Base-by-base conservation (phyloP, 2,113 vertebrate genomes). In the Motacilla alba region DNA sequence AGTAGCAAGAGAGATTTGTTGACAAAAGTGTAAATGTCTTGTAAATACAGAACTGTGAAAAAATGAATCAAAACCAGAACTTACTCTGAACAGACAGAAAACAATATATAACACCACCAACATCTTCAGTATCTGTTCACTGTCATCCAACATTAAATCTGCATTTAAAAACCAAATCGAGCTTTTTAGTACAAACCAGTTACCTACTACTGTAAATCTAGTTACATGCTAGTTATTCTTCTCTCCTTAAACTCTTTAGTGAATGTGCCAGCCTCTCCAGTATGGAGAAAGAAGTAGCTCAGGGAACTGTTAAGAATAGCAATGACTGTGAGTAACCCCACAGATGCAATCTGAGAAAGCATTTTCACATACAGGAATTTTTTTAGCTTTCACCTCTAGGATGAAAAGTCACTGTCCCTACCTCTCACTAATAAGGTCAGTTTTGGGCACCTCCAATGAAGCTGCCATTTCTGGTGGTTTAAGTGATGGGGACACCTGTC, bases 401-500 rank as follows among this genome's bases (percentile, higher is more conserved):
- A 91, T 43, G 24, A 96, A 95, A 95, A 96, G 94, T 96, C 94
- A 90, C 83, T 72, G 73, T 80, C 56, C 27, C 60, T 70, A 50
- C 73, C 78, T 94, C 87, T 90, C 78, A 85, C 90, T 85, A 91
- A 85, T 87, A 95, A 95, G 93, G 94, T 64, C 91, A 74, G 43
- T 87, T 95, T 91, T 93, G 84, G 70, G 63, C 95, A 92, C 59
- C 91, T 69, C 84, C 87, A 78, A 13, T 21, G 87, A 91, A 89
- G 89, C 55, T 96, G 78, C 94, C 95, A 95, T 95, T 89, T 95
- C 89, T 94, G 89, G 82, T 62, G 33, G 33, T 59, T 87, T 97
- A 95, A 95, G 18, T 95, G 89, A 97, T 93, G 58, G 87, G 81
- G 67, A 85, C 94, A 97, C 89, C 95, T 96, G 95, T 94, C 84